A percentile compares a stretch with the other conserved stretches of the same genome.
These are phyloP conservation scores for Chrysolina haemoptera DNA, from an alignment of 2,888 invertebrate genomes.

Conservation along the genomic window DNA sequence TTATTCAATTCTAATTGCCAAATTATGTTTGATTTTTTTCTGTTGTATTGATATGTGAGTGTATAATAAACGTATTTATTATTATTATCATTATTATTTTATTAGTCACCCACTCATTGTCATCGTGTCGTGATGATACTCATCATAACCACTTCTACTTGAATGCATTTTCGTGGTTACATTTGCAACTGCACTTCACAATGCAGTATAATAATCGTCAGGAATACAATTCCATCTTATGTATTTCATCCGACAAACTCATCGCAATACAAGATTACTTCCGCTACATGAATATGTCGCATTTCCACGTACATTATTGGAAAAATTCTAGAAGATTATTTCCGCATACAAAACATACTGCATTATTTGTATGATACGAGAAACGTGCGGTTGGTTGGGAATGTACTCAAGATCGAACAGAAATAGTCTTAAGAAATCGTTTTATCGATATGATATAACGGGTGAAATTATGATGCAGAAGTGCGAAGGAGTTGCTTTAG, in stretches of 20 bases:
- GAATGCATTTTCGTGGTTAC: no score
- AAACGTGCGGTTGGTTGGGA: not conserved
- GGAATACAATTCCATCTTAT: constrained; percentile 5
- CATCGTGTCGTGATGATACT: no score
- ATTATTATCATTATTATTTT: no score
- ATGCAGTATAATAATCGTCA: not conserved
- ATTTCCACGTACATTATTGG: constrained; percentile 1
- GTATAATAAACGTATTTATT: no score
- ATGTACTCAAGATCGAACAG: not conserved
- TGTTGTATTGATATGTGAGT: no score
- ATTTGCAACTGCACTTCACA: not conserved
- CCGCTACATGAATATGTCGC: not conserved
- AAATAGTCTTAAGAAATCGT: not conserved
- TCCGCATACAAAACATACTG: not conserved
- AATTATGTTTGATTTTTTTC: no score
- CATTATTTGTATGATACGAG: not conserved
- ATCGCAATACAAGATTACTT: not conserved
- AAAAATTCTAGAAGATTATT: constrained; percentile 6
- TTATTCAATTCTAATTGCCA: no score
- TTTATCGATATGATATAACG: not conserved
- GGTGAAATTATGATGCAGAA: not conserved
- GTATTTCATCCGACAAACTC: not conserved
- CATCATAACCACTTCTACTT: no score
- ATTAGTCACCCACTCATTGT: no score
- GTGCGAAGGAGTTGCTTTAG: no score